phyloP scores from a whole-genome alignment of 2,888 invertebrate genomes.

The Lomographa bimaculata region DNA sequence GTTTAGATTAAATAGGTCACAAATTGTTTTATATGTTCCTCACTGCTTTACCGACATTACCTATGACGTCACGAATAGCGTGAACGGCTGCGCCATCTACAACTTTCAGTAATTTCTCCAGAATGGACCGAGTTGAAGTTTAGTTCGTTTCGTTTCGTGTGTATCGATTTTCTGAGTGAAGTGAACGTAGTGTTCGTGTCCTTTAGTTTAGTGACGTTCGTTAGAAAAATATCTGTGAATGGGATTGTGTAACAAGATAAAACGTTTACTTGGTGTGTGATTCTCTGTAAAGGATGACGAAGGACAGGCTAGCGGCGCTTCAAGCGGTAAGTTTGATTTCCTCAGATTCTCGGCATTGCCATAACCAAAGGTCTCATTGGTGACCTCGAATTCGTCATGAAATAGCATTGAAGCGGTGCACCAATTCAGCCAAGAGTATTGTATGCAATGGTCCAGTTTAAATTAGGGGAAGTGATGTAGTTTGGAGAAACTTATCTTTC shows the following conservation, averaged over 20 bases:
- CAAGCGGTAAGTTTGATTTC: slow-evolving; percentile 90
- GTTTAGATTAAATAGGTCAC: neutral
- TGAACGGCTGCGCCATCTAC: slow-evolving; percentile 61
- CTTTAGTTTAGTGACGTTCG: slow-evolving; percentile 89
- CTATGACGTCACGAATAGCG: slow-evolving; percentile 60
- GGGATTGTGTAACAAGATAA: slow-evolving; percentile 89
- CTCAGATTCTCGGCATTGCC: slow-evolving; percentile 55
- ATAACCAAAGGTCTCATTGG: slow-evolving; percentile 67
- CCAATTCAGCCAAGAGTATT: slow-evolving; percentile 33
- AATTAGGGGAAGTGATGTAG: slow-evolving; percentile 11
- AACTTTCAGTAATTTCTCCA: slow-evolving; percentile 50
- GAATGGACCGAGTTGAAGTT: slow-evolving; percentile 71
- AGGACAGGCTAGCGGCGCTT: slow-evolving; percentile 98
- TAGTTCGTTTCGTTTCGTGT: slow-evolving; percentile 79
- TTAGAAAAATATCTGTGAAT: slow-evolving; percentile 90
- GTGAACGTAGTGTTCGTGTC: slow-evolving; percentile 87
- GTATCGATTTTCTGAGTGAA: slow-evolving; percentile 92
- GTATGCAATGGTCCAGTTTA: slow-evolving; percentile 24
- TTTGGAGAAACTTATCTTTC: slow-evolving; percentile 35
- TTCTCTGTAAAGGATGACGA: slow-evolving; percentile 91
- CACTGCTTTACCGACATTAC: slow-evolving; percentile 57
- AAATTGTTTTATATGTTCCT: slow-evolving; percentile 23
- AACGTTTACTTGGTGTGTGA: slow-evolving; percentile 87
- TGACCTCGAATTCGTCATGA: slow-evolving; percentile 73
- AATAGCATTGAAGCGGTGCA: slow-evolving; percentile 53